Evolutionary conservation across 2,113 vertebrate genomes (phyloP), one percentile per base, ranked within the genome.

Genomic region (Dasyurus viverrinus): DNA sequence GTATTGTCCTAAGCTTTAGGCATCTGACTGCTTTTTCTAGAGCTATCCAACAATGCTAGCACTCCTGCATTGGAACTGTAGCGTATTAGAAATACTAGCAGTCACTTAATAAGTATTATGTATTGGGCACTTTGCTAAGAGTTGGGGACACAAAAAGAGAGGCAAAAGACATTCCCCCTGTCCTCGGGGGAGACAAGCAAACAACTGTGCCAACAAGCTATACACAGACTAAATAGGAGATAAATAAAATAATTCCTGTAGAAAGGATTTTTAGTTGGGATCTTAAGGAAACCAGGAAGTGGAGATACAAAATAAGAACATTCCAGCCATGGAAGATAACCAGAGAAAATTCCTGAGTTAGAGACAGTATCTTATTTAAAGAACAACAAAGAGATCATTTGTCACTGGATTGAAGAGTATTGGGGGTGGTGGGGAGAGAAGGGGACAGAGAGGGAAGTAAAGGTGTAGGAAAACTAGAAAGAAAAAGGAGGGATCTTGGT

Each of bases 31-130:
- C 30, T 76, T 16, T 76, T 76, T 76, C n/a, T 14, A 76, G 60
- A 76, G 60, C 14, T 76, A 76, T 14, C 14, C 36, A 76, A 36
- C n/a, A 84, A 8, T 84, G 19, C 6, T 84, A 42, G 16, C 14
- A 42, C 48, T 48, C 48, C 48, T 48, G 48, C 48, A 48, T 48
- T 48, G 48, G 48, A 48, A 48, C 7, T 48, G 5, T 48, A n/a
- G 89, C 91, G 47, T 47, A 96, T 92, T 95, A 95, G 93, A 96
- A 97, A 94, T 92, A 9, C 11, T 68, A 68, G 12, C 11, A 60
- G 9, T 60, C 54, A 57, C 60, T 90, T 53, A 84, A 54, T 60
- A 54, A 60, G 19, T 90, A 91, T 52, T 24, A 30, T 60, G 10
- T 30, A 3, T 27, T 2, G 4, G 10, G 57, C 10, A 60, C 57